phyloP scores from a whole-genome alignment of 2,888 invertebrate species.

The Drosophila merina region DNA sequence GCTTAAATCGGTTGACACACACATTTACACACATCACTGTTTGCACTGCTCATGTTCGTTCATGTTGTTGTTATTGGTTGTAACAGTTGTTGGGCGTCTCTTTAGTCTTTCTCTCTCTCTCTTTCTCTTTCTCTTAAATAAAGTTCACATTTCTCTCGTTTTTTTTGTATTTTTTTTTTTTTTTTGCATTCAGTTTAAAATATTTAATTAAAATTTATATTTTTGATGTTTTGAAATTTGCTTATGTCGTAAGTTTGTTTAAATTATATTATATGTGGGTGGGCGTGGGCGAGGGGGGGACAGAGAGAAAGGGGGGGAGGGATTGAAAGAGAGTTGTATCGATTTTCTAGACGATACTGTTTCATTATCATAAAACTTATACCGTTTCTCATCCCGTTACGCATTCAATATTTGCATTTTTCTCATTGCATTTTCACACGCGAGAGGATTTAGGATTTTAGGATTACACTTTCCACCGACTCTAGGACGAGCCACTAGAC shows the following conservation, averaged over 20 bases:
- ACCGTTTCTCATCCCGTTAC: conserved; percentile 29
- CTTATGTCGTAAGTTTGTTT: conserved; percentile 49
- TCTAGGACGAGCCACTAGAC: conserved; percentile 6
- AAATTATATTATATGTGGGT: conserved; percentile 40
- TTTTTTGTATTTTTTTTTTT: conserved; percentile 58
- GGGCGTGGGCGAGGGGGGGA: conserved; percentile 22
- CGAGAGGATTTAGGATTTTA: conserved; percentile 41
- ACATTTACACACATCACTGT: conserved; percentile 47
- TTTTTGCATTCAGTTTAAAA: conserved; percentile 45
- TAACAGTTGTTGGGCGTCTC: conserved; percentile 42
- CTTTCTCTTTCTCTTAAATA: conserved; percentile 55
- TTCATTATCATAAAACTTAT: conserved; percentile 13
- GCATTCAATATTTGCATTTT: conserved; percentile 18
- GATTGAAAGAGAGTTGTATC: conserved; percentile 34
- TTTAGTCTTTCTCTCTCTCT: conserved; percentile 45
- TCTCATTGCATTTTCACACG: conserved; percentile 39
- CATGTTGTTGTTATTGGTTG: conserved; percentile 52
- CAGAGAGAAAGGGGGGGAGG: conserved; percentile 23
- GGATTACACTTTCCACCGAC: conserved; percentile 44
- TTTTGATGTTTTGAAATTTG: conserved; percentile 46
- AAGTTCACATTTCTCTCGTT: conserved; percentile 75
- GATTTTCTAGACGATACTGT: conserved; percentile 30
- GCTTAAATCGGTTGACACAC: conserved; percentile 33
- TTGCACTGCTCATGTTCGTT: conserved; percentile 49
- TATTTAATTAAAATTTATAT: conserved; percentile 48